Conservation (phyloP, 2,113 vertebrate species). For the Micronycteris hirsuta region DNA sequence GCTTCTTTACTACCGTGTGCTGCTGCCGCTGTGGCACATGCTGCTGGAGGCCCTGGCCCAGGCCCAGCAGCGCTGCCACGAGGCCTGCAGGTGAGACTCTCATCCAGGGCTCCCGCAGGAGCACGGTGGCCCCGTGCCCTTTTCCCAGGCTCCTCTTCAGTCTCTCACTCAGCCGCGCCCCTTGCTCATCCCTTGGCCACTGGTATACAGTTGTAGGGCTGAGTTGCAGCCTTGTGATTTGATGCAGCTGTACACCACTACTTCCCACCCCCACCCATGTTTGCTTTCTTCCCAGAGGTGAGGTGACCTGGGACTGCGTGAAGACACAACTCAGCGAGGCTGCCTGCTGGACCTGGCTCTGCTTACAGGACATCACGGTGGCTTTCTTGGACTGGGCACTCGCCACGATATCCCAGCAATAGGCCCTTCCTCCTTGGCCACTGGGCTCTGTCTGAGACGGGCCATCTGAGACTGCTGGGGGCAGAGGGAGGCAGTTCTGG, state of each 20-base stretch:
- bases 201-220: neutral
- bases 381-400: conserved; percentile 90
- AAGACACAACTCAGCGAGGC: conserved; percentile 85
- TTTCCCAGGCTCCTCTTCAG: neutral
- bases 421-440: conserved; percentile 49
- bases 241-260: neutral
- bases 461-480: neutral
- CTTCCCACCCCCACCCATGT: neutral
- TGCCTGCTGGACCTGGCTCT: conserved; percentile 88
- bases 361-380: conserved; percentile 86
- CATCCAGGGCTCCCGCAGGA: neutral
- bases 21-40: conserved; percentile 83
- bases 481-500: neutral
- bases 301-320: conserved; percentile 87
- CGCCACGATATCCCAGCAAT: conserved; percentile 85
- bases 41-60: conserved; percentile 72
- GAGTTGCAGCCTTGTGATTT: neutral
- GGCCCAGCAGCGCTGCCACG: conserved; percentile 85
- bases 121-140: neutral
- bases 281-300: conserved; percentile 82
- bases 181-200: accelerated
- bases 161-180: neutral
- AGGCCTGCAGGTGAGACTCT: conserved; percentile 90
- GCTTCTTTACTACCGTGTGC: conserved; percentile 82
- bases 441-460: neutral